These are phyloP conservation scores for Leucoraja ocellata DNA, from an alignment of 2,797 vertebrate genomes.

Conservation along the genomic window DNA sequence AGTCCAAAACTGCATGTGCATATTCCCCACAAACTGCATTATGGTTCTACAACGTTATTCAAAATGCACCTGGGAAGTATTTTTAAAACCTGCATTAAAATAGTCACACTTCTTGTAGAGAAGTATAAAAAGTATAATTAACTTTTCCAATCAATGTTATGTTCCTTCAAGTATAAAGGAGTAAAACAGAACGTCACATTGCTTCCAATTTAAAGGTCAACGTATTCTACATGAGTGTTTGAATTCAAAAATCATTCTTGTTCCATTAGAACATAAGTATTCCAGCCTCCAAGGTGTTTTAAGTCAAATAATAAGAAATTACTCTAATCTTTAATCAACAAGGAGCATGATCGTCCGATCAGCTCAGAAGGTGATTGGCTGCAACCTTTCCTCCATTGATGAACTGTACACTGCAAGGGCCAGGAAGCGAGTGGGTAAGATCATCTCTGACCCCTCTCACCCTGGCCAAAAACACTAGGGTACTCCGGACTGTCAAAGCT, in stretches of 20 bases:
- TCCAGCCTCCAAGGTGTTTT: background rate
- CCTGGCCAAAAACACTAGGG: too few species aligned
- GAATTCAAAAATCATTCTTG: background rate
- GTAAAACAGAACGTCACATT: background rate
- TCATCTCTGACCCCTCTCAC: too few species aligned
- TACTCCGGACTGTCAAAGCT: too few species aligned
- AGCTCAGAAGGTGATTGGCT: too few species aligned
- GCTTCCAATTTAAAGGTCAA: background rate
- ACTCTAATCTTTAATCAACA: background rate
- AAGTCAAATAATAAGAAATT: background rate
- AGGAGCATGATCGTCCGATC: background rate
- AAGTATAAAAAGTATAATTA: too few species aligned
- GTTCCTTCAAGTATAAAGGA: background rate
- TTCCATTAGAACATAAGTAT: background rate
- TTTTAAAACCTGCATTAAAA: background rate
- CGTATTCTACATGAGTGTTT: background rate
- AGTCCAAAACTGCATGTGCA: background rate
- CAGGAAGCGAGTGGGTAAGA: too few species aligned
- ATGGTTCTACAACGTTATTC: background rate
- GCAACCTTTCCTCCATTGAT: too few species aligned
- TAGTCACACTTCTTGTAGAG: background rate
- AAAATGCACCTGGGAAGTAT: background rate
- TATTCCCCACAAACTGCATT: background rate
- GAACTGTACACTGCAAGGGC: too few species aligned
- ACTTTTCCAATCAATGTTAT: background rate